These are phyloP conservation scores for Pampusana beccarii DNA, from an alignment of 2,113 vertebrate species.

Conservation along the genomic window DNA sequence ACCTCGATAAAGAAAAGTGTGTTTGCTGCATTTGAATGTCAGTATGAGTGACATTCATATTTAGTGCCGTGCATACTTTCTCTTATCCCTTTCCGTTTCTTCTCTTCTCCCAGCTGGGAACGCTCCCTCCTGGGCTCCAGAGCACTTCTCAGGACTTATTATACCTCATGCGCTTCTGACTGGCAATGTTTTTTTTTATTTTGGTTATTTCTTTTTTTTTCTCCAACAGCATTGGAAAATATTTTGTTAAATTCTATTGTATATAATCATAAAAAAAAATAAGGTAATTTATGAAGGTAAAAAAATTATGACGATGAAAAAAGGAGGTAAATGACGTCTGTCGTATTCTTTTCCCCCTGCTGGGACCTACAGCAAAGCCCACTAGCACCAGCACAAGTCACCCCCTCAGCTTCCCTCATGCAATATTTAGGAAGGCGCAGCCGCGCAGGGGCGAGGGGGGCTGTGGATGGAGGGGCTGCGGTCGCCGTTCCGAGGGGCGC, in stretches of 20 bases:
- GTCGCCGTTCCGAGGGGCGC: background rate
- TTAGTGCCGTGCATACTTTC: background rate
- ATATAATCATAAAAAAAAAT: background rate
- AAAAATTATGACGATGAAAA: background rate
- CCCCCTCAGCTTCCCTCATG: background rate
- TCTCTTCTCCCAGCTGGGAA: background rate
- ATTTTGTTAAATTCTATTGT: background rate
- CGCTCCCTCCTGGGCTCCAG: background rate
- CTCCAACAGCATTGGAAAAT: background rate
- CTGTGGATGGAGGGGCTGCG: rapidly evolving
- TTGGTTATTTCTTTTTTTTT: background rate
- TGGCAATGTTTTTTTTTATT: background rate
- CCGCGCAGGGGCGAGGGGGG: background rate
- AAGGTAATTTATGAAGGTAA: background rate
- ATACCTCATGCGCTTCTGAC: background rate
- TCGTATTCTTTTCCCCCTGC: background rate
- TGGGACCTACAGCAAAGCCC: background rate
- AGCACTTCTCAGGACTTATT: no score
- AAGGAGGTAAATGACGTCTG: background rate
- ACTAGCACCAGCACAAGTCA: background rate
- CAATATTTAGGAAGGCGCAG: background rate
- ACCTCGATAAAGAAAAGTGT: background rate
- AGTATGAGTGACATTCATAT: background rate
- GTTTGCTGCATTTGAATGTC: background rate
- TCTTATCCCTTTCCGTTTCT: background rate